Base-by-base conservation (phyloP, 2,113 vertebrate genomes). In the Anthoscopus minutus region DNA sequence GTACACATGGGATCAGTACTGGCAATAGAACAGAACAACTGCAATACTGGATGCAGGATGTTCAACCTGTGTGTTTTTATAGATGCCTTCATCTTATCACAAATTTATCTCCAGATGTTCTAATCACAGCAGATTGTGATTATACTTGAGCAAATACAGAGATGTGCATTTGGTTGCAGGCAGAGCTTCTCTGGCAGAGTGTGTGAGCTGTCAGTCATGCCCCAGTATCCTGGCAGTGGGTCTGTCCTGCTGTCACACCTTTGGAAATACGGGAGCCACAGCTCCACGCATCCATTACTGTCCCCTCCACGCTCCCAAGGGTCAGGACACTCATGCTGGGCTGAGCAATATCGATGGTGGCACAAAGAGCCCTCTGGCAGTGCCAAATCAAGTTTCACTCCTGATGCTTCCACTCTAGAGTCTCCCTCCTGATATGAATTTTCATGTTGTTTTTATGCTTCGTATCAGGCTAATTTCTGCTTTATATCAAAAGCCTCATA, bases 281-380 rank as follows among this genome's bases (percentile, higher is more conserved):
- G 28, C 33, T 72, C 35, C 2, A 0, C 3, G 22, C 4, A 5
- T 23, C 24, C 48, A 42, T 14, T 27, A 7, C 11, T 48, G 31
- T 54, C 25, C 38, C 35, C 13, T 2, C 7, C 3, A 13, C 0
- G 11, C 33, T 22, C 2, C 1, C n/a, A 0, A 30, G 1, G 56
- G 20, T 17, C 38, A 54, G 44, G 48, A 38, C 12, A 8, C 37
- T 30, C 15, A 37, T 2, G 7, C 11, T 69, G 54, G 28, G 25
- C 35, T 42, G 40, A 24, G 18, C 14, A 56, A 8, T 19, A 3
- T 9, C 44, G 56, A 11, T 33, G n/a, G 31, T 44, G 15, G 28
- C 7, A 16, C 23, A 20, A 45, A 30, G 17, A 0, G 0, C 16
- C 9, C 24, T 73, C 56, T 47, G 40, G 35, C n/a, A 56, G 18